Percentiles rank a stretch among this genome's conserved stretches.
phyloP scores from a whole-genome alignment of 2,113 vertebrate species.

The Neomonachus schauinslandi region DNA sequence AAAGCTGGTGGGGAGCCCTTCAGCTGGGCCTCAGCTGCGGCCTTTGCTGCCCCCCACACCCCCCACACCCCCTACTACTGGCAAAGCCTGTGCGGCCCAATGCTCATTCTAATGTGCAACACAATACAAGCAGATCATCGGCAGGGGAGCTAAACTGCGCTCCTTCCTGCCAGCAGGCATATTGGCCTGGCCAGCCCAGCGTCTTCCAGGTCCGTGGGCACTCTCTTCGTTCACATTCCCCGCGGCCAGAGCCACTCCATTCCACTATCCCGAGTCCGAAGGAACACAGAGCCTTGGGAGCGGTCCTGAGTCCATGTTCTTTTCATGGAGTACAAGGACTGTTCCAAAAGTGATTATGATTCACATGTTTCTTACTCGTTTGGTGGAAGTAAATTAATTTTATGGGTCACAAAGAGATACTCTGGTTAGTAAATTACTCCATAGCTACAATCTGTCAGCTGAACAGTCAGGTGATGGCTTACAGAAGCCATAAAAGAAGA shows the following conservation, averaged over 20 bases:
- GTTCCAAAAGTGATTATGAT: slow-evolving; percentile 23
- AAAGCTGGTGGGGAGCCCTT: background rate
- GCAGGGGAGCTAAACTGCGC: background rate
- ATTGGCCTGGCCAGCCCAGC: rapidly evolving
- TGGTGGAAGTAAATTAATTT: slow-evolving; percentile 35
- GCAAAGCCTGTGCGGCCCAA: slow-evolving; percentile 8
- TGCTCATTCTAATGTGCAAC: background rate
- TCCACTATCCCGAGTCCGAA: background rate
- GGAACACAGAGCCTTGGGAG: background rate
- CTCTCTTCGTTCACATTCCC: background rate
- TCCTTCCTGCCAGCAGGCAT: background rate
- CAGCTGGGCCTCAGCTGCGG: slow-evolving; percentile 24
- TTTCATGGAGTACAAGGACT: background rate
- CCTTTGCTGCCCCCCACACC: background rate
- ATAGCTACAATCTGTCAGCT: background rate
- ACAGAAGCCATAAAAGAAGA: background rate
- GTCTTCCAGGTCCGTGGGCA: background rate
- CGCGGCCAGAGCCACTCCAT: rapidly evolving
- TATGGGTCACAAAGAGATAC: slow-evolving; percentile 50
- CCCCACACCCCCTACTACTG: background rate
- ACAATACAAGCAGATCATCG: background rate
- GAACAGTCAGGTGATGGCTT: background rate
- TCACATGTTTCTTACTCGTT: slow-evolving; percentile 46
- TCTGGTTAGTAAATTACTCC: slow-evolving; percentile 54
- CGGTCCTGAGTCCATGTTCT: background rate